Evolutionary conservation across 2,113 vertebrate genomes (phyloP).

Genomic region (Ranitomeya imitator): DNA sequence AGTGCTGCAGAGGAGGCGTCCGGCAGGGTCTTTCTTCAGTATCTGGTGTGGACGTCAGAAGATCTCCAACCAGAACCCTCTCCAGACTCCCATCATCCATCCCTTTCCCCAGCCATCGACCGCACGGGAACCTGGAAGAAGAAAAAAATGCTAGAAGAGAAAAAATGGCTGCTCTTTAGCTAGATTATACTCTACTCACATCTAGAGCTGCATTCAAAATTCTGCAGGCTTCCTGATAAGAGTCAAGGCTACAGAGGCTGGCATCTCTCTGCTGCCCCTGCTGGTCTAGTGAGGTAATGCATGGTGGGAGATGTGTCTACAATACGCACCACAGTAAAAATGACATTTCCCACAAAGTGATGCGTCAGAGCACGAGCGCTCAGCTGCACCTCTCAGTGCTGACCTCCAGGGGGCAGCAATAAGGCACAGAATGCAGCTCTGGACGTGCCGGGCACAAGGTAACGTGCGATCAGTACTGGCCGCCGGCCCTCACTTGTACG

Average conservation of each 20-base stretch:
- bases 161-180: neutral
- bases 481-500: slow-evolving; percentile 87
- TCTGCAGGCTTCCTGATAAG: neutral
- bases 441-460: no score
- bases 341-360: no score
- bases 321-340: no score
- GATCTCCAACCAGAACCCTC: slow-evolving; percentile 92
- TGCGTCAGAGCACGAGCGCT: no score
- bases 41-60: slow-evolving; percentile 84
- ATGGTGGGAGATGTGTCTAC: no score
- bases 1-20: slow-evolving; percentile 95
- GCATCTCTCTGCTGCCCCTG: no score
- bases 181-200: neutral
- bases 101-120: slow-evolving; percentile 95
- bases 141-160: slow-evolving; percentile 65
- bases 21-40: slow-evolving; percentile 90
- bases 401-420: no score
- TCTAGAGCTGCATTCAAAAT: neutral
- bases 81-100: slow-evolving; percentile 97
- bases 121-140: slow-evolving; percentile 89
- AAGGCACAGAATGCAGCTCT: no score
- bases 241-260: no score
- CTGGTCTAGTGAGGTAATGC: no score
- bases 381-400: no score
- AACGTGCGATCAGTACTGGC: neutral